Conservation (phyloP, 2,113 vertebrate species). For the Bettongia penicillata region DNA sequence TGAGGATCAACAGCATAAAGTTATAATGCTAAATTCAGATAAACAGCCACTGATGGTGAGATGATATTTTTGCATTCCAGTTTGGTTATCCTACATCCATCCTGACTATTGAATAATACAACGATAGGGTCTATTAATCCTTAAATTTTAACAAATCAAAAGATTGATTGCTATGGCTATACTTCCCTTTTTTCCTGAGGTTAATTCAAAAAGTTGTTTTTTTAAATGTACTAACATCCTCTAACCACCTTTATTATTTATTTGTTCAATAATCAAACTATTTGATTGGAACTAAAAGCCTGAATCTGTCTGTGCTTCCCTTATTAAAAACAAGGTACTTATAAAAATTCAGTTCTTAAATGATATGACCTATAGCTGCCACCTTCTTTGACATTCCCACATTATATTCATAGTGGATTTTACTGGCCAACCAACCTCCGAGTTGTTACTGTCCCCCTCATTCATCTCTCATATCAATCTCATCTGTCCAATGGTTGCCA, state of each 20-base stretch:
- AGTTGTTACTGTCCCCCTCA: neutral
- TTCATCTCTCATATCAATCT: neutral
- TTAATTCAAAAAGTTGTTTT: slow-evolving; percentile 33
- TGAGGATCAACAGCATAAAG: neutral
- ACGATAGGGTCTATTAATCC: neutral
- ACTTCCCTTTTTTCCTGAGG: slow-evolving; percentile 29
- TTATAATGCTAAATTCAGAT: neutral
- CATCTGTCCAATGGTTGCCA: neutral
- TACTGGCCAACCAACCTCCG: neutral
- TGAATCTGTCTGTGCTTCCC: neutral
- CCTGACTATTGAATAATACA: neutral
- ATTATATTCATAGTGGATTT: neutral
- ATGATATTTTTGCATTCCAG: neutral
- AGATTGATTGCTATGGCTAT: slow-evolving; percentile 14
- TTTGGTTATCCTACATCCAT: neutral
- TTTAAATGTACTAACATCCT: slow-evolving; percentile 5
- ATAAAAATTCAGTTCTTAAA: neutral
- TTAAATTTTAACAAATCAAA: slow-evolving; percentile 34
- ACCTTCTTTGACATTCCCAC: neutral
- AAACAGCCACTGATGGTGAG: neutral
- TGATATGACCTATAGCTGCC: neutral
- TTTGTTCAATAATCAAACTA: slow-evolving; percentile 31
- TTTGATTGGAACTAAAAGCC: slow-evolving; percentile 15
- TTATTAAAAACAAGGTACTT: neutral
- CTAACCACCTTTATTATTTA: slow-evolving; percentile 29